Evolutionary conservation across 2,113 vertebrate species (phyloP).

Genomic region (Eretmodus cyanostictus): DNA sequence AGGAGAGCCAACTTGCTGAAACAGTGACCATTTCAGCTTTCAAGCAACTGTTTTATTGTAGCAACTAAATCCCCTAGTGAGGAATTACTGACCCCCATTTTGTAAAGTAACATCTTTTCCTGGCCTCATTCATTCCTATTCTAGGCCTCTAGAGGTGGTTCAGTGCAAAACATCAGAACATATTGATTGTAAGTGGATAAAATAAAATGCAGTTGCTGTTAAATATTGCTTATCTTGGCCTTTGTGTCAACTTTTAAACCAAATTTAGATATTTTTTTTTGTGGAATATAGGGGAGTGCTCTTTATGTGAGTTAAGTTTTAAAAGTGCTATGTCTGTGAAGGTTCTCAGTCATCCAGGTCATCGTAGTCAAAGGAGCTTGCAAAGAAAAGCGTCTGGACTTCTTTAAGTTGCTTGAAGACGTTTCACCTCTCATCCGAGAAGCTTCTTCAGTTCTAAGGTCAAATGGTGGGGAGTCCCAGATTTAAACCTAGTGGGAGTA

Average conservation of each 20-base stretch:
- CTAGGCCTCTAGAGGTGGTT: not conserved
- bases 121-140: not conserved
- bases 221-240: not conserved
- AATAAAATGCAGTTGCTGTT: not conserved
- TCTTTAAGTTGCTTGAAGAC: no score
- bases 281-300: rapidly evolving
- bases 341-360: no score
- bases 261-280: rapidly evolving
- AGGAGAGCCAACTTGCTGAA: rapidly evolving
- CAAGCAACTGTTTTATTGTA: not conserved
- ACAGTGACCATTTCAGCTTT: not conserved
- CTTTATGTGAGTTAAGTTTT: not conserved
- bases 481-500: rapidly evolving
- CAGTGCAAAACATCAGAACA: not conserved
- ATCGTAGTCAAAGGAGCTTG: no score
- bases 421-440: no score
- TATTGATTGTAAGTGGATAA: not conserved
- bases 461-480: no score
- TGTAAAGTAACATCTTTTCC: not conserved
- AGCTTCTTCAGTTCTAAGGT: no score
- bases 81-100: not conserved
- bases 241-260: not conserved
- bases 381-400: no score
- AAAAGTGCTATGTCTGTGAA: not conserved
- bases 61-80: not conserved